A percentile compares a stretch with the other conserved stretches of the same genome.
Conservation (phyloP, 1,140 invertebrate species). For the Pogonomyrmex barbatus region DNA sequence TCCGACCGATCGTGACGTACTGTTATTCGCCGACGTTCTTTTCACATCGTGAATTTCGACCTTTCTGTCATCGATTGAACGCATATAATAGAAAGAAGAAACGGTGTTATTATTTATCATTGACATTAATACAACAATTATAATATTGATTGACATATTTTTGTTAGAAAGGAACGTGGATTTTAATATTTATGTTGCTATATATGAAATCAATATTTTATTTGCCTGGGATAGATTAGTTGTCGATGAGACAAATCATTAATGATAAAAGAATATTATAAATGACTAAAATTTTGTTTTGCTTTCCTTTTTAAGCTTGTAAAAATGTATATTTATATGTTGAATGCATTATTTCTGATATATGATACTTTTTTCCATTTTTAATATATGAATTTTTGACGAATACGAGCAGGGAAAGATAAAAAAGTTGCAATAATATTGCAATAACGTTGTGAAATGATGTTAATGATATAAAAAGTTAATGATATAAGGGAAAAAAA, state of each 20-base stretch:
- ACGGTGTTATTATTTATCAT: background rate
- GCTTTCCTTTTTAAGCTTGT: background rate
- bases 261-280: background rate
- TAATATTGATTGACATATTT: constrained; percentile 14
- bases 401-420: background rate
- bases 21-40: constrained; percentile 50
- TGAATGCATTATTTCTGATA: background rate
- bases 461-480: background rate
- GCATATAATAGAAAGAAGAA: background rate
- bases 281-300: background rate
- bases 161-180: background rate
- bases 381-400: background rate
- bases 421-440: background rate
- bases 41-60: constrained; percentile 16
- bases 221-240: background rate
- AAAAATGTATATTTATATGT: background rate
- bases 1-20: constrained; percentile 1
- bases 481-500: too few species aligned
- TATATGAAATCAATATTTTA: background rate
- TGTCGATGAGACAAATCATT: background rate
- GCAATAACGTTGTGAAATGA: background rate
- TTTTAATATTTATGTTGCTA: background rate
- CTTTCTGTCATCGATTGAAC: constrained; percentile 6
- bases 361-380: background rate
- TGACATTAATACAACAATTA: background rate